Percentiles rank a stretch among this genome's conserved stretches.
Conservation (phyloP, 2,113 vertebrate species). For the Urocynchramus pylzowi region DNA sequence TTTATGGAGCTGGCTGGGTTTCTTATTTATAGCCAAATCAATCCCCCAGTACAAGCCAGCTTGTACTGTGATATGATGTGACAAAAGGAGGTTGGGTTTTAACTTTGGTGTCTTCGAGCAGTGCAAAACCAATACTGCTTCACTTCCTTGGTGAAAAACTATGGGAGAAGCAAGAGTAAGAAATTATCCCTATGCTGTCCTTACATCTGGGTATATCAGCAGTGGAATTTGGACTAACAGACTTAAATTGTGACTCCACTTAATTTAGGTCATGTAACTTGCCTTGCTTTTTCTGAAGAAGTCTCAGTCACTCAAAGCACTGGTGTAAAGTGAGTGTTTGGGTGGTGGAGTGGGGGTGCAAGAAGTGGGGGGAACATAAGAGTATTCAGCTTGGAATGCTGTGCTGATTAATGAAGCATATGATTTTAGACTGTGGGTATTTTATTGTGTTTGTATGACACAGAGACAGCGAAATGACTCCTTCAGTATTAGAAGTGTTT, state of each 20-base stretch:
- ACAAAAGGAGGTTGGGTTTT: background rate
- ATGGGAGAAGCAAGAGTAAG: background rate
- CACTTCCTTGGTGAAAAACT: background rate
- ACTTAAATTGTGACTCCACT: background rate
- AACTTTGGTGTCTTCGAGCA: background rate
- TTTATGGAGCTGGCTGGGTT: background rate
- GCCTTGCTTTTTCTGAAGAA: background rate
- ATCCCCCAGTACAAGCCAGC: background rate
- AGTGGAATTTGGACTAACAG: background rate
- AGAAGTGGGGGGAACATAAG: background rate
- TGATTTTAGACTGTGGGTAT: background rate
- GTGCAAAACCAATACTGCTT: background rate
- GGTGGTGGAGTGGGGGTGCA: background rate
- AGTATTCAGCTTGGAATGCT: background rate
- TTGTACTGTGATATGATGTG: background rate
- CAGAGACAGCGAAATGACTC: background rate
- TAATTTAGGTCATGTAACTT: background rate
- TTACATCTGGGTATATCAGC: background rate
- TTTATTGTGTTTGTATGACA: background rate
- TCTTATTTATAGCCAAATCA: background rate
- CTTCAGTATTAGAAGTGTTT: background rate
- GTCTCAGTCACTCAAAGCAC: background rate
- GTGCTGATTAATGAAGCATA: background rate
- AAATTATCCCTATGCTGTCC: background rate
- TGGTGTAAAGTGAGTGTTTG: background rate